phyloP scores from a whole-genome alignment of 1,140 invertebrate genomes.

The Octopus bimaculoides region DNA sequence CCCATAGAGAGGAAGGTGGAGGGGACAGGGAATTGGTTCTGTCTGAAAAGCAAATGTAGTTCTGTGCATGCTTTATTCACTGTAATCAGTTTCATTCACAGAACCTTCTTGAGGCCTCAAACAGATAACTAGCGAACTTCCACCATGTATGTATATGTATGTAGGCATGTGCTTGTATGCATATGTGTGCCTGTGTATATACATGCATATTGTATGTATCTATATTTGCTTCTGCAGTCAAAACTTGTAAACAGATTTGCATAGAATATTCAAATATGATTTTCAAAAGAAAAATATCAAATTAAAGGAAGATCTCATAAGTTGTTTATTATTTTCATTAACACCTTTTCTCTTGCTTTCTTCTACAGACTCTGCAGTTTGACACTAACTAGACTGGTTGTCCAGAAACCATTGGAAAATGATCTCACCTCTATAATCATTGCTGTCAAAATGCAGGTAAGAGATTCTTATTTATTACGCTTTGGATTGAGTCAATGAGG shows the following conservation, averaged over 20 bases:
- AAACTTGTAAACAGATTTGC: not conserved
- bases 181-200: too few species aligned
- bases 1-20: too few species aligned
- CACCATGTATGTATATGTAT: too few species aligned
- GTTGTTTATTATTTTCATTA: not conserved
- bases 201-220: too few species aligned
- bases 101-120: too few species aligned
- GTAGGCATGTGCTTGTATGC: too few species aligned
- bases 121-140: too few species aligned
- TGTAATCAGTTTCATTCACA: too few species aligned
- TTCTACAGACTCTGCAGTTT: slow-evolving; percentile 83
- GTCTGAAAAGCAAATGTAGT: too few species aligned
- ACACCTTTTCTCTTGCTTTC: slow-evolving; percentile 34
- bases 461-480: not conserved
- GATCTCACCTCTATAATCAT: slow-evolving; percentile 85
- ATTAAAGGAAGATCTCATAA: not conserved
- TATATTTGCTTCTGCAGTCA: not conserved
- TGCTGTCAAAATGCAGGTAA: slow-evolving; percentile 90
- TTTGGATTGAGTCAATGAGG: too few species aligned
- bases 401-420: slow-evolving; percentile 78
- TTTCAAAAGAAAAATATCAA: not conserved
- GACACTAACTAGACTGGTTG: slow-evolving; percentile 80
- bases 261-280: not conserved
- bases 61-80: too few species aligned
- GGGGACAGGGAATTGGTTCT: too few species aligned